These are phyloP conservation scores for Oreochromis tanganicae DNA, from an alignment of 2,113 vertebrate species.

Conservation along the genomic window DNA sequence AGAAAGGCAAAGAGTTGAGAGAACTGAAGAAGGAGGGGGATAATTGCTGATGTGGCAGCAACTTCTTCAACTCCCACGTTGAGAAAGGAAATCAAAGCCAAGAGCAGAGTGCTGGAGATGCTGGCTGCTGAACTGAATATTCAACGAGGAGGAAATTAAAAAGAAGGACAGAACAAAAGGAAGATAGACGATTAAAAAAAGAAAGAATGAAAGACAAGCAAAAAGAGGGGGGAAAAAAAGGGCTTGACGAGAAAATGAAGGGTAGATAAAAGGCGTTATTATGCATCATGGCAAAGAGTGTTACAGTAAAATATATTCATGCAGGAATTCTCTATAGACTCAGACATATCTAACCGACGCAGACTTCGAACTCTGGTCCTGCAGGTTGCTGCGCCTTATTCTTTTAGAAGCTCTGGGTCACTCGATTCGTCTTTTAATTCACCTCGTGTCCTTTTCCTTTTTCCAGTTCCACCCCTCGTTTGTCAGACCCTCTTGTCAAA, in stretches of 20 bases:
- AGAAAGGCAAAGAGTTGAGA: background rate
- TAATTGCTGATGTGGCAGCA: slow-evolving; percentile 34
- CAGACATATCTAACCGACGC: slow-evolving; percentile 2
- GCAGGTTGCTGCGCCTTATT: background rate
- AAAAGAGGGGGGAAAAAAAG: background rate
- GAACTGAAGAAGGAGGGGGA: background rate
- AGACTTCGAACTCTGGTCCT: slow-evolving; percentile 8
- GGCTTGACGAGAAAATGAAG: background rate
- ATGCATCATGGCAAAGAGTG: background rate
- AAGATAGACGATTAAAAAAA: background rate
- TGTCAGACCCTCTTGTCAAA: slow-evolving; percentile 25
- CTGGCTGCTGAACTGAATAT: background rate
- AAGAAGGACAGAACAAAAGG: background rate
- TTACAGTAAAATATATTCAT: background rate
- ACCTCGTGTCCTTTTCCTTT: background rate
- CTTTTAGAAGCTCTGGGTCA: background rate
- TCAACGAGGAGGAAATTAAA: background rate
- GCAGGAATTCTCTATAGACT: background rate
- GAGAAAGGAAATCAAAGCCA: background rate
- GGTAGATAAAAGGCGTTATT: background rate
- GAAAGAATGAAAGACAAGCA: background rate
- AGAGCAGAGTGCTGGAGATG: background rate
- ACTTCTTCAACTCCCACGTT: slow-evolving; percentile 18
- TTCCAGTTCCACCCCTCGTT: background rate
- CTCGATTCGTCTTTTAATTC: background rate